Conservation (phyloP, 2,113 vertebrate species). For the Pollimyrus isidori region DNA sequence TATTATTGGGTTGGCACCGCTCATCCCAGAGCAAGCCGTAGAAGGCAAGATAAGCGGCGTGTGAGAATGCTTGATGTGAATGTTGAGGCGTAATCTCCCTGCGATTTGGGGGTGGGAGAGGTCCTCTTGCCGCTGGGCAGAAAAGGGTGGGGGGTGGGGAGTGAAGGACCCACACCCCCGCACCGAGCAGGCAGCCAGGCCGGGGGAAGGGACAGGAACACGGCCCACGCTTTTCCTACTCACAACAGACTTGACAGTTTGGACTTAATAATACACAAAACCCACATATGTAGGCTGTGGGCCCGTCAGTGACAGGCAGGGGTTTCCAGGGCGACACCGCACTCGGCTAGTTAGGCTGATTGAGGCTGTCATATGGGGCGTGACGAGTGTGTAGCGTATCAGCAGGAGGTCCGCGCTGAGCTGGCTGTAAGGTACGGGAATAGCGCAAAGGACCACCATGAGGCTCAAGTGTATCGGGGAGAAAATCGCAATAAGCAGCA, state of each 20-base stretch:
- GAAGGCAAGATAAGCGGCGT: slow-evolving; percentile 30
- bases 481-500: neutral
- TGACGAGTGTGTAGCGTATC: slow-evolving; percentile 53
- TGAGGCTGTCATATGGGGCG: slow-evolving; percentile 43
- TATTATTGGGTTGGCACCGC: slow-evolving; percentile 24
- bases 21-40: slow-evolving; percentile 34
- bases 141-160: neutral
- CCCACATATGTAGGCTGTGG: slow-evolving; percentile 39
- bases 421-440: slow-evolving; percentile 31
- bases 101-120: slow-evolving; percentile 29
- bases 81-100: slow-evolving; percentile 45
- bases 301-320: slow-evolving; percentile 52
- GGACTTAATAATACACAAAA: slow-evolving; percentile 45
- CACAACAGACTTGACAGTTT: slow-evolving; percentile 22
- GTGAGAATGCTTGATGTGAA: slow-evolving; percentile 46
- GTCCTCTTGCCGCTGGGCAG: neutral
- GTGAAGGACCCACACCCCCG: neutral
- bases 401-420: slow-evolving; percentile 37
- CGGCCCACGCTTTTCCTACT: neutral
- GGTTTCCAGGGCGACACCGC: slow-evolving; percentile 22
- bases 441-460: neutral
- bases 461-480: neutral
- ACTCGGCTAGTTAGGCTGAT: slow-evolving; percentile 34
- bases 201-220: neutral
- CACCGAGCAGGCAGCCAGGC: neutral